Conservation (phyloP, 2,888 invertebrate species). For the Eristalinus sepulchralis region DNA sequence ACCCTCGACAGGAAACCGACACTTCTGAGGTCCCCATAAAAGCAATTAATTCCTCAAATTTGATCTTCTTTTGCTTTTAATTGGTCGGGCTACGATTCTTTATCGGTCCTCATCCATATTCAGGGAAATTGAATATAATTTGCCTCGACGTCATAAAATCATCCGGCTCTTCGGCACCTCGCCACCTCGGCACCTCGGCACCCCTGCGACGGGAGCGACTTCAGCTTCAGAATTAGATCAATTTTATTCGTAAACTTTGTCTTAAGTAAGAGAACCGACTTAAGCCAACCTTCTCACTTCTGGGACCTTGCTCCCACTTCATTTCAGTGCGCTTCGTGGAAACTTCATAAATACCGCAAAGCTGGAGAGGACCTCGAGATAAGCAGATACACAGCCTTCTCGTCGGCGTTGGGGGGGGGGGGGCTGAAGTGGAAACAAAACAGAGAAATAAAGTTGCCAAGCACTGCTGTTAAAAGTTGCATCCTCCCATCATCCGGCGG, state of each 20-base stretch:
- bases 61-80: constrained; percentile 59
- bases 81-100: constrained; percentile 34
- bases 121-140: constrained; percentile 43
- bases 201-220: not conserved
- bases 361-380: constrained; percentile 12
- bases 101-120: constrained; percentile 51
- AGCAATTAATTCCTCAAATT: constrained; percentile 64
- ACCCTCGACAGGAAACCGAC: constrained; percentile 61
- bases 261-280: constrained; percentile 64
- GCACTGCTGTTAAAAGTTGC: constrained; percentile 52
- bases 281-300: constrained; percentile 38
- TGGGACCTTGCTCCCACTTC: constrained; percentile 44
- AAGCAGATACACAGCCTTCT: constrained; percentile 29
- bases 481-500: constrained; percentile 38
- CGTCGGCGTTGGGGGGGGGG: not conserved
- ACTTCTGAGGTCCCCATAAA: constrained; percentile 52
- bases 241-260: constrained; percentile 69
- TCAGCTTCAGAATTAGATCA: constrained; percentile 51
- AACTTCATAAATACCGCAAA: constrained; percentile 66
- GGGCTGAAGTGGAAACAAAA: not conserved
- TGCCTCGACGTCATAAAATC: constrained; percentile 33
- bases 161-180: constrained; percentile 7
- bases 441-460: constrained; percentile 11
- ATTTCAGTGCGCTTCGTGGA: constrained; percentile 10
- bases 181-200: no score